phyloP scores from a whole-genome alignment of 2,797 vertebrate species.

The Thalassophryne amazonica region DNA sequence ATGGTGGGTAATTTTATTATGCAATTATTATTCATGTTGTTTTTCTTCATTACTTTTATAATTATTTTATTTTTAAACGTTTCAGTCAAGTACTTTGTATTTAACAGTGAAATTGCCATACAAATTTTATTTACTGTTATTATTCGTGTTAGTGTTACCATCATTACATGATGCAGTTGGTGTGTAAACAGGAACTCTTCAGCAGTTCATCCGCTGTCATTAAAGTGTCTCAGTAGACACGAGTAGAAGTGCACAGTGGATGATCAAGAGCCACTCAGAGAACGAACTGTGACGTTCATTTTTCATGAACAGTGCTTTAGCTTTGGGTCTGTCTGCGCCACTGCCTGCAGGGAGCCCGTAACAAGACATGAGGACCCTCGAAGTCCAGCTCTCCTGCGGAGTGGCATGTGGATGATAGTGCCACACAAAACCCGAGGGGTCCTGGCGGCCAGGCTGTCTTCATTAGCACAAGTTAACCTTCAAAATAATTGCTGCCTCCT shows the following conservation, averaged over 20 bases:
- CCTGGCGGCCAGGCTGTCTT: constrained; percentile 58
- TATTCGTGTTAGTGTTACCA: too few species aligned
- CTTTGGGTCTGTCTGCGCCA: constrained; percentile 23
- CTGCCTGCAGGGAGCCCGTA: constrained; percentile 43
- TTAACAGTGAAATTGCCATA: too few species aligned
- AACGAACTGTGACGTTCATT: constrained; percentile 23
- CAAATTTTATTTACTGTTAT: too few species aligned
- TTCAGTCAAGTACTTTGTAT: too few species aligned
- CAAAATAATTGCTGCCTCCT: constrained; percentile 36
- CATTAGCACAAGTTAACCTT: constrained; percentile 69
- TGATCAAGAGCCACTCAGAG: neutral
- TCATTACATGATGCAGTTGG: too few species aligned
- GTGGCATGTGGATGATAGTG: constrained; percentile 40
- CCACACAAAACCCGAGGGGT: constrained; percentile 38
- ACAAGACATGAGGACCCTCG: constrained; percentile 49
- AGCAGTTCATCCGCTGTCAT: neutral
- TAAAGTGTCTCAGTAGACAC: neutral
- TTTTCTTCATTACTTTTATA: too few species aligned
- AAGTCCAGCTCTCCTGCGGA: constrained; percentile 51
- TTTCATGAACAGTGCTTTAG: constrained; percentile 41
- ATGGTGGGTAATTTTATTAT: too few species aligned
- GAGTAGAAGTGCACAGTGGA: constrained; percentile 6
- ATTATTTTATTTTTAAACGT: too few species aligned
- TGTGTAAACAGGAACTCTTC: too few species aligned
- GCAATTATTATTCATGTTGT: too few species aligned